Percentiles rank a stretch among this genome's conserved stretches.
These are phyloP conservation scores for Crocallis elinguaria DNA, from an alignment of 2,888 invertebrate genomes.

Conservation along the genomic window DNA sequence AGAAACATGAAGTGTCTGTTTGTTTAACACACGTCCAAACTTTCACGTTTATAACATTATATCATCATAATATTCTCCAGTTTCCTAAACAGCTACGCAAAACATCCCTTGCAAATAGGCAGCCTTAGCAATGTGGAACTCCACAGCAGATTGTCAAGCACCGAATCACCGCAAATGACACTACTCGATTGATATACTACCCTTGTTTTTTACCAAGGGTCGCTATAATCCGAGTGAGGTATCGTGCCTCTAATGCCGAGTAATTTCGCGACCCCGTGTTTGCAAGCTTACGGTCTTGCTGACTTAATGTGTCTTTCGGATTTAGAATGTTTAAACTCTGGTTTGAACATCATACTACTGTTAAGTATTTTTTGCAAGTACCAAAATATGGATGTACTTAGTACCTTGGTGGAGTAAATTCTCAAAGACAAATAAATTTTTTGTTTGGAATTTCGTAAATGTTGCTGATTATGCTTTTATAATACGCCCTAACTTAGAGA, in stretches of 20 bases:
- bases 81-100: neutral
- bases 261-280: constrained; percentile 78
- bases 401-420: too few relatives aligned
- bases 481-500: too few relatives aligned
- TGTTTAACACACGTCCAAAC: too few relatives aligned
- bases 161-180: constrained; percentile 58
- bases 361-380: too few relatives aligned
- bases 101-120: neutral
- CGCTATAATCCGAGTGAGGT: constrained; percentile 62
- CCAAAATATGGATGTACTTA: too few relatives aligned
- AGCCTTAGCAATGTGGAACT: constrained; percentile 1
- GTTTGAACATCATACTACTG: neutral
- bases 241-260: constrained; percentile 73
- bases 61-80: too few relatives aligned
- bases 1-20: too few relatives aligned
- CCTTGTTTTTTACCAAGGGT: constrained; percentile 82
- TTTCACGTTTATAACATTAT: too few relatives aligned
- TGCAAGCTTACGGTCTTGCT: constrained; percentile 53
- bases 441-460: too few relatives aligned
- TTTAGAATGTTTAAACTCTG: constrained; percentile 44
- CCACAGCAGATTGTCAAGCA: constrained; percentile 50
- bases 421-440: too few relatives aligned
- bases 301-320: constrained; percentile 58
- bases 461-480: too few relatives aligned
- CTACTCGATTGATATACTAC: constrained; percentile 58